Percentiles rank a stretch among this genome's conserved stretches.
These are phyloP conservation scores for Dinomys branickii DNA, from an alignment of 2,113 vertebrate genomes.

Conservation along the genomic window DNA sequence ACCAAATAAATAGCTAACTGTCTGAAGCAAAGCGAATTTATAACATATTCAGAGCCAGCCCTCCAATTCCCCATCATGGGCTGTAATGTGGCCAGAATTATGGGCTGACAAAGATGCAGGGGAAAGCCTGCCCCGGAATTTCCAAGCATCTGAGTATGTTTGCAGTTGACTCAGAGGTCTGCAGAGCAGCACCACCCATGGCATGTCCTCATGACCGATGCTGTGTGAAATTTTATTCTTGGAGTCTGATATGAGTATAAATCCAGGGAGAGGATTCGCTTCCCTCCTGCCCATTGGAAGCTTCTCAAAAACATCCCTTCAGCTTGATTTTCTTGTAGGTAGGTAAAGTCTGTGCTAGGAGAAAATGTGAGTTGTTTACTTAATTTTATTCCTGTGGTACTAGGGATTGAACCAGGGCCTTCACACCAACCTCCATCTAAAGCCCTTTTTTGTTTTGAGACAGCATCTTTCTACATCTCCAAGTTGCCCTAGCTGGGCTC, in stretches of 20 bases:
- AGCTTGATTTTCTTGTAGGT: background rate
- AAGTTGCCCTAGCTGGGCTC: background rate
- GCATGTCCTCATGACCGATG: accelerated
- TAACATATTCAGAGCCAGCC: background rate
- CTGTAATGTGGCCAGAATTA: accelerated
- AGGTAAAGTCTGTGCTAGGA: background rate
- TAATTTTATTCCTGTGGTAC: background rate
- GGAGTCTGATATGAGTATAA: accelerated
- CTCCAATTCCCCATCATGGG: background rate
- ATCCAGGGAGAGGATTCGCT: background rate
- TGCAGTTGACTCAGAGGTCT: background rate
- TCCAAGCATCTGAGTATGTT: background rate
- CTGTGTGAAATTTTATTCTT: accelerated
- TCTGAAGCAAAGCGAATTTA: background rate
- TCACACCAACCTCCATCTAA: background rate
- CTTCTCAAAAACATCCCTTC: background rate
- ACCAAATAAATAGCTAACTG: background rate
- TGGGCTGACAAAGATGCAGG: accelerated
- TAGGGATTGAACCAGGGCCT: background rate
- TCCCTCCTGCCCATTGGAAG: accelerated
- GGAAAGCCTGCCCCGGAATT: background rate
- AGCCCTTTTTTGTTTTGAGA: background rate
- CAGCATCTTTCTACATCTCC: background rate
- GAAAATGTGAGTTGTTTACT: background rate
- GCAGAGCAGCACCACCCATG: accelerated